Percentiles rank a stretch among this genome's conserved stretches.
Evolutionary conservation across 2,888 invertebrate genomes (phyloP).

Genomic region (Heliconius cydno): DNA sequence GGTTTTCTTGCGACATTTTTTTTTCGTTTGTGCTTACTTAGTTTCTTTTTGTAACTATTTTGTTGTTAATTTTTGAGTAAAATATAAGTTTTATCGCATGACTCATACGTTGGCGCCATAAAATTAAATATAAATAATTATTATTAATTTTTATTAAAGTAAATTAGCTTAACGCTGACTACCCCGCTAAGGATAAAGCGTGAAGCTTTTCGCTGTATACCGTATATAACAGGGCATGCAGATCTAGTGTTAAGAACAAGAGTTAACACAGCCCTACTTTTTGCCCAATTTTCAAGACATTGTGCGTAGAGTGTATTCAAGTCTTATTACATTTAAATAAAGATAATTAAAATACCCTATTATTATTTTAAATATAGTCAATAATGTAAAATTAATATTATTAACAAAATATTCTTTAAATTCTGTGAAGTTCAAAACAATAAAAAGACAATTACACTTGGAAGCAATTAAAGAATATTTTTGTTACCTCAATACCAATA

Average conservation of each 20-base stretch:
- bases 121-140: background rate
- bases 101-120: background rate
- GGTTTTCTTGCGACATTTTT: conserved; percentile 44
- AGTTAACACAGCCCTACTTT: no score
- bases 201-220: no score
- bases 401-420: background rate
- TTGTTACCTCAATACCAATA: background rate
- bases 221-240: background rate
- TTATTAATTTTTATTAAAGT: no score
- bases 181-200: no score
- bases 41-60: conserved; percentile 31
- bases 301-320: no score
- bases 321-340: background rate
- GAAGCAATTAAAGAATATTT: conserved; percentile 7
- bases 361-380: background rate
- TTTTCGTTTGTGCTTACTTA: conserved; percentile 35
- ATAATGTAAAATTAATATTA: background rate
- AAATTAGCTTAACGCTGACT: no score
- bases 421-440: background rate
- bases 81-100: background rate
- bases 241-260: no score
- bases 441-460: background rate
- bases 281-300: no score
- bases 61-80: background rate
- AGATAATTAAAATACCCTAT: background rate